Base-by-base conservation (phyloP, 2,113 vertebrate genomes). In the Zosterops pallidus region DNA sequence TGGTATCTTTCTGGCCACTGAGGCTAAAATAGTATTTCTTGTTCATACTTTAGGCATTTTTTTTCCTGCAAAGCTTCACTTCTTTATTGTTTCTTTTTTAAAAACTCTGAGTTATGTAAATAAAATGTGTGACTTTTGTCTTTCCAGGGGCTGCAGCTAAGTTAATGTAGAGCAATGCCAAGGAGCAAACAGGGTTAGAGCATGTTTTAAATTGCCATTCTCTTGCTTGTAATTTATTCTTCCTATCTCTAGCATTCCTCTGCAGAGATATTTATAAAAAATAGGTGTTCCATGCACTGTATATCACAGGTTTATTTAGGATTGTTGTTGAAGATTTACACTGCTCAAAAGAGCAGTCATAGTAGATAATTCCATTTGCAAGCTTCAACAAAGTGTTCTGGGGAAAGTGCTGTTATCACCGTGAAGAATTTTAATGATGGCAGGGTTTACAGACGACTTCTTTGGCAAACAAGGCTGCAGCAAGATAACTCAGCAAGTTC, bases 331-430 rank as follows among this genome's bases (percentile, higher is more conserved):
- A 96, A 94, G 94, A 96, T 91, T 95, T 96, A 91, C 94, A 65
- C 91, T 64, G 77, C 93, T 95, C 86, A 85, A 95, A 96, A 94
- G 94, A 96, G 88, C 93, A 95, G 92, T 93, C 93, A 78, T n/a
- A 89, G 78, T 42, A 47, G 88, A 78, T 93, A 92, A 94, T 91
- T 95, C 86, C 74, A 93, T 97, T 97, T 96, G 89, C 94, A 95
- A 92, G 79, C 86, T 86, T 81, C 81, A 69, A 74, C 80, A 82
- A 33, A 94, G 70, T 86, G 86, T 92, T 95, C 83, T 81, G 47
- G 60, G 60, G 50, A 81, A 90, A 76, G 89, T 50, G 47, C 63
- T 89, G 56, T 69, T 90, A 76, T 41, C 90, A 68, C 87, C 2
- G 7, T 78, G 75, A 84, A 86, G 90, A 88, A 92, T 96, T 89